Evolutionary conservation across 2,113 vertebrate species (phyloP), one percentile per base, ranked within the genome.

Genomic region (Rousettus leschenaultii): DNA sequence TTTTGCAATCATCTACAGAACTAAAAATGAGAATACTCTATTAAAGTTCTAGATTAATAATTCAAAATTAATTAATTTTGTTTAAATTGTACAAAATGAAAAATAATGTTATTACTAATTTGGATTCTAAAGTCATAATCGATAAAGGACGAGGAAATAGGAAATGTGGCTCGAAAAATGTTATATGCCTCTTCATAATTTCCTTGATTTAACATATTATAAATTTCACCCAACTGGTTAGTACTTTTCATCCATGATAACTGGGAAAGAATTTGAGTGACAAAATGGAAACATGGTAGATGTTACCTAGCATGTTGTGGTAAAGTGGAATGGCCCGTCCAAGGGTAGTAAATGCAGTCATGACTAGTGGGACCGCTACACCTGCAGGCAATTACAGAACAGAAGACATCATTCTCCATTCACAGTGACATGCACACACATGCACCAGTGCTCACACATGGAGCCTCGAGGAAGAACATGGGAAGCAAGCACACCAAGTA

Each of bases 271-370:
- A 73, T 75, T 96, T 77, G 40, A 91, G 28, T 80, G 86, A 94
- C 15, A 70, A 97, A 97, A 98, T 95, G 98, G 98, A 98, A 84
- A 92, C 96, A 97, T 97, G 98, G 97, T 92, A 93, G 98, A 98
- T 98, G 98, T 99, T 99, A 99, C 99, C 99, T 99, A 99, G 98
- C 98, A 93, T 99, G 98, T 97, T 98, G 99, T 95, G 98, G 98
- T 98, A 98, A 98, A 65, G 98, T 97, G 98, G 98, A 98, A 98
- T 99, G 98, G 97, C 98, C 98, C 95, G 98, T 98, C 98, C 98
- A 99, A 92, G 98, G 98, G 97, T 98, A 99, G 98, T 98, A 98
- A 99, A 99, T 99, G 98, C 99, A 99, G 98, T 99, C 98, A 98
- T 98, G 98, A 98, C 98, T 98, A 98, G 98, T 96, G 91, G 98